Evolutionary conservation across 1,140 invertebrate species (phyloP), one percentile per base, ranked within the genome.

Genomic region (Drosophila teissieri): DNA sequence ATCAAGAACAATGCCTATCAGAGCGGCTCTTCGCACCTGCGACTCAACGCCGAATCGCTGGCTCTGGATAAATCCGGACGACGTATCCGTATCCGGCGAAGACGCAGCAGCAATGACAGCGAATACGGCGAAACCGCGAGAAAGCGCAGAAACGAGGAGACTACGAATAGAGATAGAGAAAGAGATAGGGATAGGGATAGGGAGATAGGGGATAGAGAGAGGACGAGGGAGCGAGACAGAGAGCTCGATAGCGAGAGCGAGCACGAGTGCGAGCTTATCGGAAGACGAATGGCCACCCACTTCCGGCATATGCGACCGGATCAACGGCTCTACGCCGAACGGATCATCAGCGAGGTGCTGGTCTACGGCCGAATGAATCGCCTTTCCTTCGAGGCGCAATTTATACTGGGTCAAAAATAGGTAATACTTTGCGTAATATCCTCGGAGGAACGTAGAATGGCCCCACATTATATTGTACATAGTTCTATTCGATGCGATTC

Each of bases 261-360:
- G 31, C 79, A 10, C 55, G 85, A 88, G 44, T 80, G 84, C 39
- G 77, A 74, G n/a, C 45, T 84, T 14, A 80, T 89, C 52, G 84
- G 80, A 12, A 84, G 52, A 40, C 80, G 84, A 3, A 84, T 88
- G 80, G 84, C 84, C 1, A 64, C 72, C 39, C 84, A 88, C 60
- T 88, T 88, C 45, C 84, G 84, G 31, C 80, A 89, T 22, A 88
- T 88, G 80, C 67, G 65, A 12, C n/a, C 67, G 22, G 80, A 88
- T 56, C 84, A 88, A 48, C 63, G 85, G 0, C 84, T 88, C 19
- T 88, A 53, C 12, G 83, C 83, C 14, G 83, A 86, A 31, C 58
- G 83, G 53, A 89, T 88, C 45, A 88, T 88, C 42, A 78, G 80
- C 19, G 85, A 88, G 31, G 84, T 88, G 45, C 51, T 88, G 1